Evolutionary conservation across 1,140 invertebrate species (phyloP), one percentile per base, ranked within the genome.

Genomic region (Polypedilum vanderplanki): DNA sequence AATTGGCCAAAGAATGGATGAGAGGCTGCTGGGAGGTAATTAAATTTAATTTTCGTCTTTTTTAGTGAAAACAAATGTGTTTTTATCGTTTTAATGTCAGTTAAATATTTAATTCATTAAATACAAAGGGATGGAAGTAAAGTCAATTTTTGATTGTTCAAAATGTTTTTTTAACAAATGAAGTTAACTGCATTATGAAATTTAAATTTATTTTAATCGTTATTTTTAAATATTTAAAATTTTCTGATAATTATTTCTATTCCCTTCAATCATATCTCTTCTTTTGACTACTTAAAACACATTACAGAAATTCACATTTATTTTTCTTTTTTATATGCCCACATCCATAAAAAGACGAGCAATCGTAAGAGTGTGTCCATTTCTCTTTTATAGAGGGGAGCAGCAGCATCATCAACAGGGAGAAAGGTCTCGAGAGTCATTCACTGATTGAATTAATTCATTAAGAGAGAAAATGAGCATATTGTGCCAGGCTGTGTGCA

Each of bases 31-130:
- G 12, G 46, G 46, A 57, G 46, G 46, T 57, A 57, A 57, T 57
- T 57, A 57, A 57, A 57, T 57, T 57, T 57, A 57, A 57, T 57
- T 57, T 57, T 57, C 46, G 12, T 57, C n/a, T 57, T 57, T 57
- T 57, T 57, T n/a, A 12, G 10, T n/a, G 15, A 46, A 46, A 46
- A 15, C 15, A 46, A 57, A 57, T 57, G 46, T 57, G 46, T n/a
- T 57, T 46, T 57, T 57, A 57, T 57, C n/a, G 46, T n/a, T 12
- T 15, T 15, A n/a, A n/a, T 12, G n/a, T 33, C 46, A 57, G 46
- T 57, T 57, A 57, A 57, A 57, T 57, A 57, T 57, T 57, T 57
- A 57, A 57, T 57, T 57, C 46, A 57, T 57, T 57, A 57, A 33
- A 33, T 33, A 33, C 24, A 33, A 33, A 33, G 24, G 24, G 24